Conservation (phyloP, 2,888 invertebrate genomes). For the Oscheius sp. region DNA sequence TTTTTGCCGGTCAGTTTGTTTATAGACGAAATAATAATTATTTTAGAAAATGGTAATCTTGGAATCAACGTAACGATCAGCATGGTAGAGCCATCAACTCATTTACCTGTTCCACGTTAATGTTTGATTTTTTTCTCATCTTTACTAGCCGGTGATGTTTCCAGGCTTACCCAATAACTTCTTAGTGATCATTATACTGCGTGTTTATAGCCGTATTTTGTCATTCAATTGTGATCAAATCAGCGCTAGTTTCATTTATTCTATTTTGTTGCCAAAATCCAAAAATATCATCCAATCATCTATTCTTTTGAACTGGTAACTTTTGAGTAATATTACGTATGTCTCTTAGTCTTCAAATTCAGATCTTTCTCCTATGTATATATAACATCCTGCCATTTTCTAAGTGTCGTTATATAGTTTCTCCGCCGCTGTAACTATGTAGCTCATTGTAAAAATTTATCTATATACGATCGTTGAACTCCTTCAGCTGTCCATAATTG, state of each 20-base stretch:
- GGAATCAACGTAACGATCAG: conserved; percentile 99
- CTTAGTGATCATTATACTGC: not conserved
- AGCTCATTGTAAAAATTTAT: too few relatives aligned
- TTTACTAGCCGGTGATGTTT: not conserved
- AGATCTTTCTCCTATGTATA: too few relatives aligned
- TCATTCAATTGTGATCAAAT: not conserved
- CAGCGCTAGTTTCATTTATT: not conserved
- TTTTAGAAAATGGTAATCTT: conserved; percentile 90
- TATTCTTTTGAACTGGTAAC: not conserved
- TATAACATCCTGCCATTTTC: too few relatives aligned
- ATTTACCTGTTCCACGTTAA: not conserved
- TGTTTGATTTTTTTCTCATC: not conserved
- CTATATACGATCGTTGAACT: too few relatives aligned
- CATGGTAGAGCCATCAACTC: conserved; percentile 27
- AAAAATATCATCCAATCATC: not conserved
- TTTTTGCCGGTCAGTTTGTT: conserved; percentile 80
- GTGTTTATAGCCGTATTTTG: not conserved
- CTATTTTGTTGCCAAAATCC: not conserved
- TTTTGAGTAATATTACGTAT: too few relatives aligned
- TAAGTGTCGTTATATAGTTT: too few relatives aligned
- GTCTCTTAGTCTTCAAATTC: too few relatives aligned
- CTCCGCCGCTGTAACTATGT: too few relatives aligned
- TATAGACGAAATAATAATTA: not conserved
- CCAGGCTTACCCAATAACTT: not conserved
- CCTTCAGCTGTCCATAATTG: too few relatives aligned